These are phyloP conservation scores for Euwallacea fornicatus DNA, from an alignment of 1,140 invertebrate species.

Conservation along the genomic window DNA sequence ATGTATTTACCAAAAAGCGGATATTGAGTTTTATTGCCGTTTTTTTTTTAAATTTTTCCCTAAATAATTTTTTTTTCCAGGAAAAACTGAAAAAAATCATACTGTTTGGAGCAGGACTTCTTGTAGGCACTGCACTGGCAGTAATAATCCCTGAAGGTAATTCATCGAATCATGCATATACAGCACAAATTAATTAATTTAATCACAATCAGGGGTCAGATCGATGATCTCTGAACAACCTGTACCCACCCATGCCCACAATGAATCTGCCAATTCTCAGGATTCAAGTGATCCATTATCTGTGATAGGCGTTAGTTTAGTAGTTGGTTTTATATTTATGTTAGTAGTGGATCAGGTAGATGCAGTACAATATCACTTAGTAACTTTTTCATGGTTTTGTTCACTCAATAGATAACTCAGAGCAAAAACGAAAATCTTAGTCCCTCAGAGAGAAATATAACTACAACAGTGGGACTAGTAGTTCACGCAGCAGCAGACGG, in stretches of 20 bases:
- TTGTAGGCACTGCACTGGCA: conserved; percentile 96
- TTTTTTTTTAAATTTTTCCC: conserved; percentile 11
- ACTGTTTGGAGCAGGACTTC: conserved; percentile 91
- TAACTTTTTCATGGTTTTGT: no score
- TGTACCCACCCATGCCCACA: conserved; percentile 24
- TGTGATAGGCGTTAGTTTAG: conserved; percentile 66
- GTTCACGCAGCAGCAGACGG: conserved; percentile 99
- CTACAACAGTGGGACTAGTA: conserved; percentile 93
- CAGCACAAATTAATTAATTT: not conserved
- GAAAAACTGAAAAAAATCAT: conserved; percentile 93
- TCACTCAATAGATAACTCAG: conserved; percentile 59
- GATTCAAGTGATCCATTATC: conserved; percentile 58
- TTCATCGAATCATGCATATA: not conserved
- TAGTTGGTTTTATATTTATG: conserved; percentile 94
- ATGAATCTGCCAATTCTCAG: conserved; percentile 36
- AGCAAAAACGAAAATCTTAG: conserved; percentile 64
- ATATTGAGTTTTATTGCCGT: not conserved
- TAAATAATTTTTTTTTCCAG: conserved; percentile 64
- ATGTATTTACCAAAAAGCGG: not conserved
- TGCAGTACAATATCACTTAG: not conserved
- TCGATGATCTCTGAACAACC: conserved; percentile 60
- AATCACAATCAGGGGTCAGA: conserved; percentile 65
- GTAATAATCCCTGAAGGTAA: conserved; percentile 96
- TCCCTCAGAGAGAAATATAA: conserved; percentile 73
- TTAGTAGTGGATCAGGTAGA: conserved; percentile 84